Evolutionary conservation across 2,888 invertebrate species (phyloP).

Genomic region (Pheosia gnoma): DNA sequence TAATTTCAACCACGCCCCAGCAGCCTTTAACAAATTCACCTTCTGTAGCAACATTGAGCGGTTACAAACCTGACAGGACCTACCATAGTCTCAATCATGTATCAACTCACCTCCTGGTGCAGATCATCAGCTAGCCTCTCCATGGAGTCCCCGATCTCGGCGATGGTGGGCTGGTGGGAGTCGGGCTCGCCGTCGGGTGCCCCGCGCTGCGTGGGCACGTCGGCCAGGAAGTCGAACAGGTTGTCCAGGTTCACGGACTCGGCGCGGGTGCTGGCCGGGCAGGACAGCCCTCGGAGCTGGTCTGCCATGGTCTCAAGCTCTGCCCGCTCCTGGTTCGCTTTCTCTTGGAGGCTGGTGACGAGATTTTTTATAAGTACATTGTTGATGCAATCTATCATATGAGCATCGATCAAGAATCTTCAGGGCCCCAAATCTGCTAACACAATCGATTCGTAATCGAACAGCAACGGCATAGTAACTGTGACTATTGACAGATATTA

Average conservation of each 20-base stretch:
- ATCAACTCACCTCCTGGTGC: conserved; percentile 87
- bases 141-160: conserved; percentile 94
- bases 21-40: too few species aligned
- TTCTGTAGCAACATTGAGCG: too few species aligned
- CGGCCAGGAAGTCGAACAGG: conserved; percentile 94
- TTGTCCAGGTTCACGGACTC: conserved; percentile 95
- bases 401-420: too few species aligned
- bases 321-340: conserved; percentile 85
- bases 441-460: too few species aligned
- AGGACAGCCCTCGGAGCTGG: conserved; percentile 69
- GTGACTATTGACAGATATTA: too few species aligned
- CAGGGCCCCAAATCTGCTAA: too few species aligned
- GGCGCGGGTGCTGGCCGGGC: conserved; percentile 69
- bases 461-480: too few species aligned
- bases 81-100: background rate
- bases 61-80: too few species aligned
- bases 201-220: conserved; percentile 84
- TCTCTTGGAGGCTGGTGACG: conserved; percentile 85
- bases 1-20: too few species aligned
- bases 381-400: too few species aligned
- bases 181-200: conserved; percentile 79
- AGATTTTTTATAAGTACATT: background rate
- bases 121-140: conserved; percentile 92
- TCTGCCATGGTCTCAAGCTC: conserved; percentile 80
- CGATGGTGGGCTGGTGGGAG: conserved; percentile 87